A percentile compares a stretch with the other conserved stretches of the same genome.
phyloP scores from a whole-genome alignment of 2,797 vertebrate genomes.

The Enteromius viviparus region DNA sequence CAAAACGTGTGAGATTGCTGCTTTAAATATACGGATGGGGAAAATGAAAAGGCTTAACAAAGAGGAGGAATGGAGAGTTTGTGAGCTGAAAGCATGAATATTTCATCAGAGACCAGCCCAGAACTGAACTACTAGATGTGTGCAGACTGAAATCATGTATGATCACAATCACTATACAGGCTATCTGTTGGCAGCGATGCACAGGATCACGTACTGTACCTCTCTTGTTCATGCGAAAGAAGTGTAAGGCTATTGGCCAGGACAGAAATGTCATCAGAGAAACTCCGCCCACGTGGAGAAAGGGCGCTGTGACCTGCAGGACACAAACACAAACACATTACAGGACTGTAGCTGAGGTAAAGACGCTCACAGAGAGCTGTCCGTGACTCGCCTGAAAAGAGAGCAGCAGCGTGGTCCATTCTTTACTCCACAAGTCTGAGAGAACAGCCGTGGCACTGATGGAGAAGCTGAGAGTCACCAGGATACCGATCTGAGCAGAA shows the following conservation, averaged over 20 bases:
- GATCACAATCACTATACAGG: not conserved
- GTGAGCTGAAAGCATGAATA: no score
- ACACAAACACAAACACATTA: not conserved
- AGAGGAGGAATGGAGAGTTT: no score
- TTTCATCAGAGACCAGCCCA: no score
- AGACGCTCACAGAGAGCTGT: not conserved
- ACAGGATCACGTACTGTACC: slow-evolving; percentile 76
- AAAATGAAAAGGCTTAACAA: no score
- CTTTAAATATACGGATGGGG: no score
- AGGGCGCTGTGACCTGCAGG: slow-evolving; percentile 87
- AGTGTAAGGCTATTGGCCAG: slow-evolving; percentile 86
- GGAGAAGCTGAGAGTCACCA: slow-evolving; percentile 75
- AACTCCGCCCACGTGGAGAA: slow-evolving; percentile 84
- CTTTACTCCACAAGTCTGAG: slow-evolving; percentile 80
- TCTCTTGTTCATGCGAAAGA: slow-evolving; percentile 84
- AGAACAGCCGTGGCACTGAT: slow-evolving; percentile 74
- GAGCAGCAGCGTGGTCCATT: slow-evolving; percentile 85
- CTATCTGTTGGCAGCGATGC: slow-evolving; percentile 2
- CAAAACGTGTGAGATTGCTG: no score
- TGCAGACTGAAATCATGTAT: no score
- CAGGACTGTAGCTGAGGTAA: not conserved
- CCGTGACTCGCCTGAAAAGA: slow-evolving; percentile 84
- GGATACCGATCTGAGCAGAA: slow-evolving; percentile 77
- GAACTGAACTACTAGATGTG: no score
- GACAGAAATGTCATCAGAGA: slow-evolving; percentile 82